Evolutionary conservation across 2,797 vertebrate species (phyloP).

Genomic region (Lepidocolaptes lacrymiger): DNA sequence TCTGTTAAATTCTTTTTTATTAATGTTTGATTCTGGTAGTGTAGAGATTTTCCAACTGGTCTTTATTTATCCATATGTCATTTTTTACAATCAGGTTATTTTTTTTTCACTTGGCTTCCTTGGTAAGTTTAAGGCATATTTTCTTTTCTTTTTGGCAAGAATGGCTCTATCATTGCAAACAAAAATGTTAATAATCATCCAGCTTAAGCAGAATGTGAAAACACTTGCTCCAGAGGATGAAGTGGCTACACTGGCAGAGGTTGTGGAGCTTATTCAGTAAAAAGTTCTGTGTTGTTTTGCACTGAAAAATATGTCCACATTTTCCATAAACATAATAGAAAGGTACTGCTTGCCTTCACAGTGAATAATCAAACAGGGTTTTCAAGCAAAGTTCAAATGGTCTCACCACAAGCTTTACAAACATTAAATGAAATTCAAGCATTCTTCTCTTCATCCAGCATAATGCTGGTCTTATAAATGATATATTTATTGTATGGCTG

Average conservation of each 20-base stretch:
- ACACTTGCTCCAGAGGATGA: neutral
- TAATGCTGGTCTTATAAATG: neutral
- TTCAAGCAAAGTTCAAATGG: conserved; percentile 5
- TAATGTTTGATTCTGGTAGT: neutral
- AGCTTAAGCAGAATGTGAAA: neutral
- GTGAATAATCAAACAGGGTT: conserved; percentile 10
- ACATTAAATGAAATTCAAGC: neutral
- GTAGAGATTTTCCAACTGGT: neutral
- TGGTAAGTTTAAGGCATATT: neutral
- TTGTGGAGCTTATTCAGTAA: neutral
- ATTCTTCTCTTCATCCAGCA: neutral
- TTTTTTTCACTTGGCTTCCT: neutral
- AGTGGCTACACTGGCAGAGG: neutral
- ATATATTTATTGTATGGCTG: neutral
- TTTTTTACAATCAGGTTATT: neutral
- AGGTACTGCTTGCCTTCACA: neutral
- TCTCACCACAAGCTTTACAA: neutral
- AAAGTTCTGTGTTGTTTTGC: neutral
- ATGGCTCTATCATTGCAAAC: neutral
- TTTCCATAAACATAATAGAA: neutral
- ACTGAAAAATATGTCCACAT: neutral
- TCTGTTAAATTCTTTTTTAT: neutral
- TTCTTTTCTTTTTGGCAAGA: neutral
- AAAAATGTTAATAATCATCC: neutral
- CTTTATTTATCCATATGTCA: neutral